These are phyloP conservation scores for Aix galericulata DNA, from an alignment of 2,113 vertebrate genomes.

Conservation along the genomic window DNA sequence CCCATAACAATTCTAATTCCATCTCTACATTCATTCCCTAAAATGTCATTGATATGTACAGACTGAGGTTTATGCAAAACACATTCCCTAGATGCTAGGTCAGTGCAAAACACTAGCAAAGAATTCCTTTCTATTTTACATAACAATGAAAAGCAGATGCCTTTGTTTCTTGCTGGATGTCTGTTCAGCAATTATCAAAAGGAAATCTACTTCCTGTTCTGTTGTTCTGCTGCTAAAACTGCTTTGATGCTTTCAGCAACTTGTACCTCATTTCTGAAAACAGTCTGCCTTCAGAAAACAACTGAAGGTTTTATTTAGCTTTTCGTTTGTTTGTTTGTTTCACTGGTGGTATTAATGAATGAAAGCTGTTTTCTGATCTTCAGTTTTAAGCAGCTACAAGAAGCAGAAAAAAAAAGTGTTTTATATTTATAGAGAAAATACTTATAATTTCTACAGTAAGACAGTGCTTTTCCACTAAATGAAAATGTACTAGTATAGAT, in stretches of 20 bases:
- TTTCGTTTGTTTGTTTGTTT: background rate
- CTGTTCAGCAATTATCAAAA: background rate
- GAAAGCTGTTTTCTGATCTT: background rate
- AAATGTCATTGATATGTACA: background rate
- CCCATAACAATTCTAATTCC: rapidly evolving
- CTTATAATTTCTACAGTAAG: background rate
- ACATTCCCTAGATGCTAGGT: background rate
- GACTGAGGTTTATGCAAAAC: background rate
- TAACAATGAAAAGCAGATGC: background rate
- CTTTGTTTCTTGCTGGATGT: background rate
- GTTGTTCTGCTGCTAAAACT: background rate
- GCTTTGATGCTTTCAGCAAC: background rate
- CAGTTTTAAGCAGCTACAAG: background rate
- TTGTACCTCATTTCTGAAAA: background rate
- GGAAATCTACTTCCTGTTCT: background rate
- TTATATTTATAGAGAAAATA: background rate
- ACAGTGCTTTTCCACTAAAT: background rate
- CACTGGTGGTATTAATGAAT: background rate
- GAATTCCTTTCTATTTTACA: background rate
- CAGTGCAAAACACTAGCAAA: background rate
- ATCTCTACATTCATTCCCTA: background rate
- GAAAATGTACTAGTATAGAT: background rate
- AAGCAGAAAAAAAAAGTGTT: background rate
- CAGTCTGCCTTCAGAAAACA: background rate
- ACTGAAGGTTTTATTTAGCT: background rate